Conservation (phyloP, 2,797 vertebrate genomes). For the Psittacula echo region DNA sequence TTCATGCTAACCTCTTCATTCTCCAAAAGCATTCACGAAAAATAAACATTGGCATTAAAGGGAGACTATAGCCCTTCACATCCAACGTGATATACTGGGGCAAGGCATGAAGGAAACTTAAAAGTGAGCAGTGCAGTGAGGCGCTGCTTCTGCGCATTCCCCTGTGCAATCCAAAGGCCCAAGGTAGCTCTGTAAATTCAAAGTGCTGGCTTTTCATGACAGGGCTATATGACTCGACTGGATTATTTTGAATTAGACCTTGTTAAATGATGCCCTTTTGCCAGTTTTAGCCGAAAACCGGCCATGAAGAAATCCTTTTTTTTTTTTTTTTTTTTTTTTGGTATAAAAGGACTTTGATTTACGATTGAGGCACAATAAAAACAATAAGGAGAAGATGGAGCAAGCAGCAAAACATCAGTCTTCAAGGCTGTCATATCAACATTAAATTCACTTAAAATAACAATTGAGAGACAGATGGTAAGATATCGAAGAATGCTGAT, state of each 20-base stretch:
- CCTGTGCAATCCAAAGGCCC: not conserved
- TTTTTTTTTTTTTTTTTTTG: not conserved
- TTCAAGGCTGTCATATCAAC: not conserved
- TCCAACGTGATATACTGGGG: fast-evolving
- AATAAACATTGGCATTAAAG: not conserved
- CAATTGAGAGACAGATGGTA: conserved; percentile 14
- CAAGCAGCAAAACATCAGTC: not conserved
- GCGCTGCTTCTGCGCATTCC: not conserved
- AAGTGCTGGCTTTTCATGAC: not conserved
- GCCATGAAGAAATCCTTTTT: not conserved
- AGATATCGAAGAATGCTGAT: conserved; percentile 42
- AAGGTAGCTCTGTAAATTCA: not conserved
- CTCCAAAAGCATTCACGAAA: not conserved
- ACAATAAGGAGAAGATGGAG: not conserved
- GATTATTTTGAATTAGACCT: not conserved
- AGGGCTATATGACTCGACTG: not conserved
- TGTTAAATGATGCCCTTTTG: not conserved
- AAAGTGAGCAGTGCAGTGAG: not conserved
- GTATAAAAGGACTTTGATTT: not conserved
- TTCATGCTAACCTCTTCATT: not conserved
- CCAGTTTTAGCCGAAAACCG: not conserved
- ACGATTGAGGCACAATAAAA: not conserved
- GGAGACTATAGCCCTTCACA: not conserved
- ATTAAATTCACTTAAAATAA: conserved; percentile 6
- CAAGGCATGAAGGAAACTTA: not conserved